A percentile compares a stretch with the other conserved stretches of the same genome.
These are phyloP conservation scores for Acanthurus tractus DNA, from an alignment of 2,797 vertebrate species.

Conservation along the genomic window DNA sequence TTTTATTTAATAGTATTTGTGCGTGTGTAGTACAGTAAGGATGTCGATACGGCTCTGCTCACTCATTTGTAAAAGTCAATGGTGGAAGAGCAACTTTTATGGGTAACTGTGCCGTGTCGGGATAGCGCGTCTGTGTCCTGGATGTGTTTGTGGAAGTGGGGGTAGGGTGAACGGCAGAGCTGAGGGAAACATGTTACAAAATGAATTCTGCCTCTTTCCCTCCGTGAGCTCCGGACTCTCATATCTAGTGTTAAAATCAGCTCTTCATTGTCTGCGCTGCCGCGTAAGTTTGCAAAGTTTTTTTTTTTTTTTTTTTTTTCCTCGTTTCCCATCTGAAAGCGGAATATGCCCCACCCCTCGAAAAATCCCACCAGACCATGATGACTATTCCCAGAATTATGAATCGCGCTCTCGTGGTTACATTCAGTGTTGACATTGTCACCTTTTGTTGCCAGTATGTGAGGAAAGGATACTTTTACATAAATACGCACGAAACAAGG, in stretches of 20 bases:
- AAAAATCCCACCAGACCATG: constrained; percentile 78
- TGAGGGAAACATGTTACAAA: constrained; percentile 43
- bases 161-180: constrained; percentile 50
- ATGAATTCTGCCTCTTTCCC: constrained; percentile 39
- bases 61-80: constrained; percentile 72
- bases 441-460: constrained; percentile 17
- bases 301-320: constrained; percentile 57
- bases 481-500: neutral
- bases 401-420: constrained; percentile 60
- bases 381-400: constrained; percentile 76
- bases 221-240: constrained; percentile 26
- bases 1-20: constrained; percentile 54
- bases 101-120: constrained; percentile 61
- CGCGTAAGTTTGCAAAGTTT: constrained; percentile 80
- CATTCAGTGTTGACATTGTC: constrained; percentile 55
- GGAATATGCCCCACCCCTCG: constrained; percentile 85
- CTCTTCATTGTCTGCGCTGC: constrained; percentile 63
- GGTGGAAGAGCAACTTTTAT: constrained; percentile 77
- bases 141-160: constrained; percentile 72
- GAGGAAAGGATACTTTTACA: neutral
- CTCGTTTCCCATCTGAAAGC: constrained; percentile 75
- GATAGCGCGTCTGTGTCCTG: constrained; percentile 63
- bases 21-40: constrained; percentile 35
- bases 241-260: constrained; percentile 35
- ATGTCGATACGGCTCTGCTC: constrained; percentile 66